Conservation (phyloP, 2,113 vertebrate genomes). For the Theristicus caerulescens region DNA sequence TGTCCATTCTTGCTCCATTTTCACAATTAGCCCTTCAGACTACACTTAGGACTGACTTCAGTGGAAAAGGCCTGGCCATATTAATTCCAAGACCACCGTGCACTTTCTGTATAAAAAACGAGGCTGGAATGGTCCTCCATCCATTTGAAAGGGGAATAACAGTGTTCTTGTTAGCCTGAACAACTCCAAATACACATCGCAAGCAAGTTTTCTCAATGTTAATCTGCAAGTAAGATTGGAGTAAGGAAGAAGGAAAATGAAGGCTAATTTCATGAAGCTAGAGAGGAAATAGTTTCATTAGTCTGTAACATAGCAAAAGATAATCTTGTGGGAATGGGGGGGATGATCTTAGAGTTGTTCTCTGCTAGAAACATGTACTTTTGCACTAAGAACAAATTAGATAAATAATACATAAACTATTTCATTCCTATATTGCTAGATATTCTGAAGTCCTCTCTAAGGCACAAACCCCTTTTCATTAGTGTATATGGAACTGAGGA, state of each 20-base stretch:
- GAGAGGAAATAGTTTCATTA: neutral
- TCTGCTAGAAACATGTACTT: neutral
- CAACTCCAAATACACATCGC: neutral
- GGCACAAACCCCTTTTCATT: neutral
- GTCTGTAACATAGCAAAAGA: neutral
- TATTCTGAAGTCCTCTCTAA: neutral
- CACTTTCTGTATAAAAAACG: neutral
- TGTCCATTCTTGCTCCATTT: neutral
- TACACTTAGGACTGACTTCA: neutral
- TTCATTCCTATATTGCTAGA: neutral
- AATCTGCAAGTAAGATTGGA: neutral
- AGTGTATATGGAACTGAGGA: neutral
- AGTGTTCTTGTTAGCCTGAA: neutral
- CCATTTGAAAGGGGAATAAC: neutral
- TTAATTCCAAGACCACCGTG: neutral
- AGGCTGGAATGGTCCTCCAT: rapidly evolving
- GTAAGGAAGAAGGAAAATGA: neutral
- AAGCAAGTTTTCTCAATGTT: neutral
- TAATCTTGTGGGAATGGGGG: neutral
- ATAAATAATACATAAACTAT: neutral
- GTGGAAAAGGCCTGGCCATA: neutral
- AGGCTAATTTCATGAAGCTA: neutral
- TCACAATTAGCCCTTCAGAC: neutral
- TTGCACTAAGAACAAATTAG: neutral
- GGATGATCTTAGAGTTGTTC: neutral